These are phyloP conservation scores for Polypterus bichir DNA, from an alignment of 2,113 vertebrate species.

Conservation along the genomic window DNA sequence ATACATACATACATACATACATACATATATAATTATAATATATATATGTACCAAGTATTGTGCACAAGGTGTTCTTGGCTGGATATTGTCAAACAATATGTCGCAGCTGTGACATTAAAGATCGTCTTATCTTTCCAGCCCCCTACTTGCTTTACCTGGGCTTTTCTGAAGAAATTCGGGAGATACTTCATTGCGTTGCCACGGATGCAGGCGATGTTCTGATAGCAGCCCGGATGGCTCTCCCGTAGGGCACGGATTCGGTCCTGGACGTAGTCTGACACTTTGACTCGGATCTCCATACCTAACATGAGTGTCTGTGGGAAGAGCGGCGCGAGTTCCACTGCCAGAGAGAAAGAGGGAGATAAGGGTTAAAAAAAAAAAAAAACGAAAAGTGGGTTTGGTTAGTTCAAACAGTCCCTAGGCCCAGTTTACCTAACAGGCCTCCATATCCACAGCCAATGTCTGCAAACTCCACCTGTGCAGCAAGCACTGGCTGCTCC, in stretches of 20 bases:
- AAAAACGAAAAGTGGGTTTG: not conserved
- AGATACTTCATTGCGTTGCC: constrained; percentile 93
- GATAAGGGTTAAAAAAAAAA: not conserved
- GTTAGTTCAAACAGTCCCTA: not conserved
- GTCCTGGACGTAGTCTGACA: constrained; percentile 80
- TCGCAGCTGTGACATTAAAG: too few species aligned
- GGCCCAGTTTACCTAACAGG: constrained; percentile 45
- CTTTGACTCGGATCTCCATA: constrained; percentile 80
- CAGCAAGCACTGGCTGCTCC: constrained; percentile 15
- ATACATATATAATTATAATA: too few species aligned
- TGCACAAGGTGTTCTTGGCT: too few species aligned
- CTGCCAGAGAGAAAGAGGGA: constrained; percentile 31
- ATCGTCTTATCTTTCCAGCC: not conserved
- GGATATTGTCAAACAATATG: too few species aligned
- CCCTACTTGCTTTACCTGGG: constrained; percentile 54
- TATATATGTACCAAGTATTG: too few species aligned
- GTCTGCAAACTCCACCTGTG: constrained; percentile 76
- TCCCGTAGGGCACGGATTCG: constrained; percentile 64
- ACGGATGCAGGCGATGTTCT: constrained; percentile 81
- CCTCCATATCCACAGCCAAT: constrained; percentile 85
- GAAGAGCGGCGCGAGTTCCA: constrained; percentile 71
- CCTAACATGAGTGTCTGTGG: constrained; percentile 71
- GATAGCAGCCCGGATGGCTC: constrained; percentile 56
- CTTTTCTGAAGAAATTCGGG: constrained; percentile 82
- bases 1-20: too few species aligned